phyloP scores from a whole-genome alignment of 2,113 vertebrate genomes.

The Apteryx mantelli region DNA sequence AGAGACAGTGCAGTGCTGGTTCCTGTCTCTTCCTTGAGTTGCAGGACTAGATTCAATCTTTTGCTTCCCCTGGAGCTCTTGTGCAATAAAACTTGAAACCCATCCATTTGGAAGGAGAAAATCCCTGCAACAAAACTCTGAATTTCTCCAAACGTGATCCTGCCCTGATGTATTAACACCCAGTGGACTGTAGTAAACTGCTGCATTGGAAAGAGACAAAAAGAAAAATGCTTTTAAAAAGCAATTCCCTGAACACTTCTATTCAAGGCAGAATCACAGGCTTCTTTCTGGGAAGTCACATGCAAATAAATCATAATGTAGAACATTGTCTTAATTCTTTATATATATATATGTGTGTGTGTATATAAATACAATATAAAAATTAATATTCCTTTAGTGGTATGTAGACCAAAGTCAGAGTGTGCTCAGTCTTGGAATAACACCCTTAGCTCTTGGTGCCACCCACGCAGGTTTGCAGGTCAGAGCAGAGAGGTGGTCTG shows the following conservation, averaged over 20 bases:
- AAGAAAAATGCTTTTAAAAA: background rate
- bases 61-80: background rate
- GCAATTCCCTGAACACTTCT: background rate
- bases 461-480: accelerated
- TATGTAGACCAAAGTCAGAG: background rate
- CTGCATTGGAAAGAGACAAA: conserved; percentile 5
- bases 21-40: background rate
- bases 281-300: background rate
- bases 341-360: background rate
- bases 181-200: background rate
- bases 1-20: background rate
- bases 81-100: conserved; percentile 49
- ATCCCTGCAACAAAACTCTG: conserved; percentile 17
- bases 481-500: background rate
- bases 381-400: background rate
- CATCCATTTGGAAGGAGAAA: conserved; percentile 36
- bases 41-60: background rate
- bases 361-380: too few species aligned
- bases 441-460: background rate
- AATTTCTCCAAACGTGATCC: conserved; percentile 20
- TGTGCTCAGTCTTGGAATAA: background rate
- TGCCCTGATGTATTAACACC: background rate
- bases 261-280: background rate
- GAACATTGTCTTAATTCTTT: background rate
- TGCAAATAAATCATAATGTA: background rate